Base-by-base conservation (phyloP, 2,797 vertebrate genomes). In the Bradypus variegatus region DNA sequence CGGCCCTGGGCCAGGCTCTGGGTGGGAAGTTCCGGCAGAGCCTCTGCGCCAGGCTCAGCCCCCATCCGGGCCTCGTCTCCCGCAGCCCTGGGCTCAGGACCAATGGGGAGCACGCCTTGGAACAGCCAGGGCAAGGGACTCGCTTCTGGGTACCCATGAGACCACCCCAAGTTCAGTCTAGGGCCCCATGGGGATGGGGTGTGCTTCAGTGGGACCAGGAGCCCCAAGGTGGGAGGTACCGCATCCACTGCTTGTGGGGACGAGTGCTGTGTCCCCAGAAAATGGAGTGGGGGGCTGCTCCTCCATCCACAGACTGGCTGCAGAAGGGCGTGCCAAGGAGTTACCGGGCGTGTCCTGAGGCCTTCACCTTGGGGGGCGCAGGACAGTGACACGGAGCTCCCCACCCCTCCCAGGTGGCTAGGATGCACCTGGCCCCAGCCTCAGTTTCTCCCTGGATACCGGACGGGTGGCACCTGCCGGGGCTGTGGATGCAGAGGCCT, bases 91-190 rank as follows among this genome's bases (percentile, higher is more conserved):
- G 67, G 55, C 5, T 45, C 31, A 38, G 27, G 23, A 29, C 8
- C 2, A 2, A 18, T 9, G 45, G 70, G 76, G 29, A 58, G 31
- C 48, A 15, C 5, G 1, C 12, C 0, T 2, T 7, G 15, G 31
- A 16, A 50, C 27, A 55, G 60, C 8, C 6, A 14, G 10, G 38
- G 36, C 0, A 23, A 16, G 11, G 38, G 29, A 18, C 69, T 10
- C 29, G 3, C 67, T 12, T 29, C 13, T 0, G 1, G 75, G 60
- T 0, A 7, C 3, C 12, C 25, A 6, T 0, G 10, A 78, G 38
- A 38, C 81, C 6, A 3, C 64, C 72, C 36, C 64, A 36, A 41
- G 16, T 36, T 41, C 78, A 25, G 27, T 5, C 45, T 70, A 2
- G 79, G 58, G 45, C 12, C 45, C 23, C 78, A 21, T 0, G 1